A percentile compares a stretch with the other conserved stretches of the same genome.
Conservation (phyloP, 2,888 invertebrate species). For the Orchestes rusci region DNA sequence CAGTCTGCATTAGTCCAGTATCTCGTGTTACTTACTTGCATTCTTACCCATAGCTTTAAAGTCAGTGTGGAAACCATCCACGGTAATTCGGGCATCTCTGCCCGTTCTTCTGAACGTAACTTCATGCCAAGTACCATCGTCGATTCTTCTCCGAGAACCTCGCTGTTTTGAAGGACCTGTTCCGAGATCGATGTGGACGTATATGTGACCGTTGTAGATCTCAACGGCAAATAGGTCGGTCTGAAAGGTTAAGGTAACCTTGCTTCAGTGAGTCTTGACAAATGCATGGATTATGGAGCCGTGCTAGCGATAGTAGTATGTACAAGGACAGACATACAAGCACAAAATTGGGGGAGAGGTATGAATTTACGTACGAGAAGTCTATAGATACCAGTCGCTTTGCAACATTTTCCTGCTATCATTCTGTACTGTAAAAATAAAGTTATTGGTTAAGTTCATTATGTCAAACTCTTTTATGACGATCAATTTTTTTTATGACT, state of each 20-base stretch:
- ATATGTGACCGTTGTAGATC: conserved; percentile 87
- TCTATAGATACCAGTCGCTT: conserved; percentile 17
- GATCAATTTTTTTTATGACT: no score
- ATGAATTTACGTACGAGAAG: conserved; percentile 18
- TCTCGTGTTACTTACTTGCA: conserved; percentile 27
- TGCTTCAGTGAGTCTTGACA: no score
- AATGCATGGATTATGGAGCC: no score
- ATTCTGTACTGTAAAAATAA: conserved; percentile 18
- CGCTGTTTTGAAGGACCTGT: conserved; percentile 83
- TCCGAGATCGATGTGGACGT: conserved; percentile 86
- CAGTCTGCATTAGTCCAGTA: conserved; percentile 17
- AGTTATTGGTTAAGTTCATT: background rate
- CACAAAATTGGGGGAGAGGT: no score
- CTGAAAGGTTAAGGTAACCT: no score
- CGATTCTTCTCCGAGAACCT: conserved; percentile 73
- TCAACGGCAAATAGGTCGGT: conserved; percentile 92
- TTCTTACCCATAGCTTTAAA: conserved; percentile 73
- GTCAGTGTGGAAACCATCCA: conserved; percentile 82
- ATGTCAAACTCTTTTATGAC: no score
- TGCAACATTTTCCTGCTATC: conserved; percentile 19
- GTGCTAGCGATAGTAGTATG: no score
- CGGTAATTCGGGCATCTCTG: conserved; percentile 78
- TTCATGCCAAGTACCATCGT: conserved; percentile 91
- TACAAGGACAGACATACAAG: no score
- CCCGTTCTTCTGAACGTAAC: conserved; percentile 76